Percentiles rank a stretch among this genome's conserved stretches.
Conservation (phyloP, 1,140 invertebrate species). For the Hylaeus anthracinus region DNA sequence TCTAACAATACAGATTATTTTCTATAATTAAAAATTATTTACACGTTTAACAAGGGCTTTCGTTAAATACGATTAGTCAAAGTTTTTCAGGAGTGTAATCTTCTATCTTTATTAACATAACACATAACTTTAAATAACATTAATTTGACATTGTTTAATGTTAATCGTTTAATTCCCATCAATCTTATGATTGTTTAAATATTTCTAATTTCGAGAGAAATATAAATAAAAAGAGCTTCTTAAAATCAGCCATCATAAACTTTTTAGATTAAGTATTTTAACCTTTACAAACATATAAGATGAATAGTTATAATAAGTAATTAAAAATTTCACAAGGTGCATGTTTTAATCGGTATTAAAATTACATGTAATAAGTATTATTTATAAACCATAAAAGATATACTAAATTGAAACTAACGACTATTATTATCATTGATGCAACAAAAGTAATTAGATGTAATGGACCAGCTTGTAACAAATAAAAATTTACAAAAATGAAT, state of each 20-base stretch:
- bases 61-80: not conserved
- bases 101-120: not conserved
- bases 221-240: slow-evolving; percentile 32
- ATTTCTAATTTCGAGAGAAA: not conserved
- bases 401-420: slow-evolving; percentile 15
- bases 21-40: slow-evolving; percentile 1
- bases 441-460: slow-evolving; percentile 29
- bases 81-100: slow-evolving; percentile 19
- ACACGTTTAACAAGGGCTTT: not conserved
- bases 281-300: slow-evolving; percentile 37
- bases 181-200: too few relatives aligned
- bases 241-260: slow-evolving; percentile 57
- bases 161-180: not conserved
- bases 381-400: slow-evolving; percentile 2
- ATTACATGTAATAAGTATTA: slow-evolving; percentile 15
- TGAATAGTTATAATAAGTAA: slow-evolving; percentile 25
- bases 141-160: not conserved
- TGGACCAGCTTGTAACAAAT: slow-evolving; percentile 10
- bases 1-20: slow-evolving; percentile 2
- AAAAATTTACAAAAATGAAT: slow-evolving; percentile 10
- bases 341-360: slow-evolving; percentile 19
- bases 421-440: slow-evolving; percentile 8
- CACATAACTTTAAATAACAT: slow-evolving; percentile 10
- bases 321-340: slow-evolving; percentile 23
- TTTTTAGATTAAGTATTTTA: slow-evolving; percentile 44